Conservation (phyloP, 2,113 vertebrate species). For the Spermophilus dauricus region DNA sequence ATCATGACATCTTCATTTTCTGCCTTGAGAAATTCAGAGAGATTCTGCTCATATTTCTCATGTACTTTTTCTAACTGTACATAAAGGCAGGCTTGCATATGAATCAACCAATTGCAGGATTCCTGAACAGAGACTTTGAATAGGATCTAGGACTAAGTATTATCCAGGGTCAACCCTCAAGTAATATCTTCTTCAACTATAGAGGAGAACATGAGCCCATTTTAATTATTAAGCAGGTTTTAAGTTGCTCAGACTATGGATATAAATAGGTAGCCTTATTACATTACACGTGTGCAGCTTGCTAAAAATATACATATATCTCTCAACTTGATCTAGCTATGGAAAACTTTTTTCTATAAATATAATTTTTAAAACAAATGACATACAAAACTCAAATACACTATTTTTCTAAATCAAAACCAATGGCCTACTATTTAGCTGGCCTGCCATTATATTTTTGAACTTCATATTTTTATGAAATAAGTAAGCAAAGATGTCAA, state of each 20-base stretch:
- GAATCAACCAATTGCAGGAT: neutral
- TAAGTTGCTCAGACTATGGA: conserved; percentile 63
- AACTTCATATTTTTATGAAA: conserved; percentile 44
- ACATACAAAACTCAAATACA: neutral
- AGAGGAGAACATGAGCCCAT: conserved; percentile 60
- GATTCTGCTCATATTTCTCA: neutral
- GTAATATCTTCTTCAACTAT: conserved; percentile 42
- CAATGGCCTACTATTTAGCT: neutral
- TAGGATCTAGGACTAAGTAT: neutral
- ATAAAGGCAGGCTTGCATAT: neutral
- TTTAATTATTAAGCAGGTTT: conserved; percentile 81
- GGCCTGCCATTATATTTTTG: neutral
- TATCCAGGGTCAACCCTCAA: neutral
- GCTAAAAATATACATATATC: conserved; percentile 44
- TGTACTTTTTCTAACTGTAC: neutral
- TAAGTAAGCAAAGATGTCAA: conserved; percentile 22
- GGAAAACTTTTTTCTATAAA: conserved; percentile 59
- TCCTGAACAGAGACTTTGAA: conserved; percentile 2
- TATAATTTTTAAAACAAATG: conserved; percentile 46
- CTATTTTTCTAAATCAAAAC: conserved; percentile 18
- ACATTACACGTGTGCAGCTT: conserved; percentile 39
- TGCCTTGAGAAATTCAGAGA: conserved; percentile 58
- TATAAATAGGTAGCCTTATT: conserved; percentile 72
- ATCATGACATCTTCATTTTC: neutral
- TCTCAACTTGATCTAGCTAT: conserved; percentile 48